These are phyloP conservation scores for Pelochelys cantorii DNA, from an alignment of 2,797 vertebrate genomes.

Conservation along the genomic window DNA sequence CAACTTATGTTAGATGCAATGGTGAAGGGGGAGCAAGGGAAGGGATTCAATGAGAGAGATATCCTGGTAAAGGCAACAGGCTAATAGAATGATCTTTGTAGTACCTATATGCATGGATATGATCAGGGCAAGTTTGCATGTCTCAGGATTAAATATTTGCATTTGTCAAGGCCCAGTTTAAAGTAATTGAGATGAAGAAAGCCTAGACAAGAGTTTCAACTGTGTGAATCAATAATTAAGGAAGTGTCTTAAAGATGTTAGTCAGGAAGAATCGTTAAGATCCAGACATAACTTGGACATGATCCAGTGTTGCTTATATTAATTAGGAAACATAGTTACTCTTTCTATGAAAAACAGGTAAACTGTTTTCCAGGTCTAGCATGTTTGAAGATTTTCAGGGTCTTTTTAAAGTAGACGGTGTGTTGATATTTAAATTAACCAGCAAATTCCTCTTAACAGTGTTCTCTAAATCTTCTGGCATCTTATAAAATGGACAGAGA, in stretches of 20 bases:
- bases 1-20: not conserved
- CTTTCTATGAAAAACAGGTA: not conserved
- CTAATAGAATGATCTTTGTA: not conserved
- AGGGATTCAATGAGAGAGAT: not conserved
- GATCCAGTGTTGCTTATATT: not conserved
- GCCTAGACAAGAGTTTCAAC: not conserved
- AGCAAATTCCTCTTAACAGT: not conserved
- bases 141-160: not conserved
- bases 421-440: not conserved
- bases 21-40: too few species aligned
- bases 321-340: not conserved
- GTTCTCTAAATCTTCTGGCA: not conserved
- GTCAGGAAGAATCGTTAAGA: not conserved
- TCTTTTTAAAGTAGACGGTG: not conserved
- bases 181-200: not conserved
- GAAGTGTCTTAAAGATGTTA: not conserved
- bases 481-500: not conserved
- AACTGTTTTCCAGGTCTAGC: not conserved
- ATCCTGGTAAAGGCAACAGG: not conserved
- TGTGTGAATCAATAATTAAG: not conserved
- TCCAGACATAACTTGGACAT: not conserved
- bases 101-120: not conserved
- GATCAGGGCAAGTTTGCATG: not conserved
- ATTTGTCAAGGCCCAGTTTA: not conserved
- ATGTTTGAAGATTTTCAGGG: not conserved